phyloP scores from a whole-genome alignment of 2,113 vertebrate species.

The Miniopterus natalensis region DNA sequence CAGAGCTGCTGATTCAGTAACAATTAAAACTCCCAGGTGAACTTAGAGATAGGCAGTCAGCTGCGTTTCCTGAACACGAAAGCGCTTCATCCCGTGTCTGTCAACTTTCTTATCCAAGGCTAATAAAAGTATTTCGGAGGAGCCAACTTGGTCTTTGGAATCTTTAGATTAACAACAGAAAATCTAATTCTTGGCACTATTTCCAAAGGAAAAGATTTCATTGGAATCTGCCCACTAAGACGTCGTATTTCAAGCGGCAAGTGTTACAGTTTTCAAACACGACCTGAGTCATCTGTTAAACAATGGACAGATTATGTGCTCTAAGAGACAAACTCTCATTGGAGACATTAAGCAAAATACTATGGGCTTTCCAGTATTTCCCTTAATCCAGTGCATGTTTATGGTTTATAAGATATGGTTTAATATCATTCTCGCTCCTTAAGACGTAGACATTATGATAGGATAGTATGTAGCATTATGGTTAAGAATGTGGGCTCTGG shows the following conservation, averaged over 20 bases:
- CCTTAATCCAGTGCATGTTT: not conserved
- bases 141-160: slow-evolving; percentile 54
- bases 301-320: not conserved
- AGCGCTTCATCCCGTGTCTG: not conserved
- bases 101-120: not conserved
- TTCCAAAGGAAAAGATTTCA: slow-evolving; percentile 39
- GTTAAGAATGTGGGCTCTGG: not conserved
- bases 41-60: slow-evolving; percentile 30
- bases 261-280: not conserved
- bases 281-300: slow-evolving; percentile 1
- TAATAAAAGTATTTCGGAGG: slow-evolving; percentile 57
- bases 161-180: not conserved
- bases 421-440: not conserved
- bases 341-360: not conserved
- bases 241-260: not conserved
- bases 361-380: slow-evolving; percentile 1
- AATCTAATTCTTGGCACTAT: not conserved
- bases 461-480: not conserved
- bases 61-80: not conserved
- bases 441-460: not conserved
- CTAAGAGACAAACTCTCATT: not conserved
- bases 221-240: not conserved
- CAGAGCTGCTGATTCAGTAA: slow-evolving; percentile 17
- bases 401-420: not conserved
- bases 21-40: slow-evolving; percentile 1